phyloP scores from a whole-genome alignment of 2,113 vertebrate genomes.

The Hypocryptadius cinnamomeus region DNA sequence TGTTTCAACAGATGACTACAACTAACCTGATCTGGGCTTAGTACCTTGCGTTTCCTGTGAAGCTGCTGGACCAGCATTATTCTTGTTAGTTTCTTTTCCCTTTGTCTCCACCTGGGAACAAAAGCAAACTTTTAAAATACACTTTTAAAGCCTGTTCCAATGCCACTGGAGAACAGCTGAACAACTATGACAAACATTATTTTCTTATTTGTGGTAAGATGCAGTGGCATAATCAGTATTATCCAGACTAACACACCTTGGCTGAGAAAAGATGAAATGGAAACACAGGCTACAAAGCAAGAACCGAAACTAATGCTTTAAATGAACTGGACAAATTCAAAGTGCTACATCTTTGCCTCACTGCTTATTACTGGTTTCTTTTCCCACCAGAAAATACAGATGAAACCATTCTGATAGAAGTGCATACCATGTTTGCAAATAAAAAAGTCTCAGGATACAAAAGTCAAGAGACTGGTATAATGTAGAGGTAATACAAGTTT shows the following conservation, averaged over 20 bases:
- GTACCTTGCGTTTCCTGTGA: conserved; percentile 63
- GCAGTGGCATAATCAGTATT: background rate
- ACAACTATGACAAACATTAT: background rate
- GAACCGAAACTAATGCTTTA: background rate
- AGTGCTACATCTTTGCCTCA: background rate
- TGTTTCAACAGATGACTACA: background rate
- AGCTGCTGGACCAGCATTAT: conserved; percentile 34
- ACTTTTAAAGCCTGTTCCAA: background rate
- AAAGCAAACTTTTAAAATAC: background rate
- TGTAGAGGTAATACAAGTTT: background rate
- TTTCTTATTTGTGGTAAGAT: background rate
- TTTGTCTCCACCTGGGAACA: conserved; percentile 68
- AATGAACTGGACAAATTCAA: background rate
- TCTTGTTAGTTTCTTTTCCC: conserved; percentile 72
- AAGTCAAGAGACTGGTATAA: background rate
- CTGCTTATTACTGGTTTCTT: background rate
- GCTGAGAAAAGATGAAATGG: background rate
- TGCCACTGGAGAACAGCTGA: background rate
- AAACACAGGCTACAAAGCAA: background rate
- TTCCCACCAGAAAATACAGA: background rate
- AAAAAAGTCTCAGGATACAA: background rate
- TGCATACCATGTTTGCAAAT: background rate
- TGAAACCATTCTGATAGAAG: background rate
- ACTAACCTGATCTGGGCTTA: conserved; percentile 65
- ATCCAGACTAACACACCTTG: background rate